Evolutionary conservation across 2,888 invertebrate species (phyloP), one percentile per base, ranked within the genome.

Genomic region (Ichneumoninae sp.): DNA sequence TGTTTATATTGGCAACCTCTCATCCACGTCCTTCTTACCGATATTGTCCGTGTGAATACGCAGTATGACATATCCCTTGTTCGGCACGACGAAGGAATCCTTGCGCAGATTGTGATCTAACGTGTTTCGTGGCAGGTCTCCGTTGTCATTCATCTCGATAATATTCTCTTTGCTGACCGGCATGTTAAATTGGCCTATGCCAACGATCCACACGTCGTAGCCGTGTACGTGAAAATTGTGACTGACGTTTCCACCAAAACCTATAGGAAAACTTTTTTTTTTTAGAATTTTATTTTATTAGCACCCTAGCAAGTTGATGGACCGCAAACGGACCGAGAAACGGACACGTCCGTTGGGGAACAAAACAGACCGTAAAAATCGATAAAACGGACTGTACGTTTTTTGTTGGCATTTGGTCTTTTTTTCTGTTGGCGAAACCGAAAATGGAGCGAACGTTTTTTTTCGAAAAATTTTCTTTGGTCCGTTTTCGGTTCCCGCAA

Each of bases 221-320:
- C 96, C 96, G 86, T 96, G 96, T 88, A 96, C 92, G 87, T 96
- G 96, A 88, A 96, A 96, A 0, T 95, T 95, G 87, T 95, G 95
- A 0, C 95, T 94, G 69, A 93, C 94, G 82, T 95, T 95, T 86
- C 94, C 94, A 76, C 94, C 94, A 60, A 92, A 94, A 87, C 95
- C 95, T 95, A 89, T n/a, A 91, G 30, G 16, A 0, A 10, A 10
- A 40, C 8, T 1, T 1, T 10, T 10, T 40, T 40, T 8, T 40
- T 7, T 7, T 8, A 36, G 6, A 36, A 6, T 36, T 4, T 7
- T 7, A 0, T 36, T 36, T 36, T 36, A 36, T 33, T 33, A 33
- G 5, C 19, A 19, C 19, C 19, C 19, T 19, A 19, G 0, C 19
- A 19, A 19, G 0, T 19, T 19, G 19, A 19, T 19, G 19, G 19